Evolutionary conservation across 2,797 vertebrate genomes (phyloP).

Genomic region (Falco columbarius): DNA sequence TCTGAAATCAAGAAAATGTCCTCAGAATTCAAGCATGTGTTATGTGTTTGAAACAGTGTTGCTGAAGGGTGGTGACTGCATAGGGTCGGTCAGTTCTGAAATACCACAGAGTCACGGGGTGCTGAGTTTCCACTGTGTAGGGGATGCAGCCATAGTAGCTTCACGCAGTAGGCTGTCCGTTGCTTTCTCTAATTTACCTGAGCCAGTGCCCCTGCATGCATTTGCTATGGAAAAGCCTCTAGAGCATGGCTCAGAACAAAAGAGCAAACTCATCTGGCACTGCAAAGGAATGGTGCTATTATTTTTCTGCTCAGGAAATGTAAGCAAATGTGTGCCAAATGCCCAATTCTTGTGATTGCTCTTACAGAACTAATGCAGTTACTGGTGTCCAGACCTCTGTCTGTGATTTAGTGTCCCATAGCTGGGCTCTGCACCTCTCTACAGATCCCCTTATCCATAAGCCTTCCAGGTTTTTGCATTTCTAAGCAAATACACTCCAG

Average conservation of each 20-base stretch:
- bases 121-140: background rate
- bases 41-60: background rate
- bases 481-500: conserved; percentile 36
- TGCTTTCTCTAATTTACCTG: background rate
- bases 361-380: background rate
- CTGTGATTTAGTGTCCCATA: background rate
- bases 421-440: background rate
- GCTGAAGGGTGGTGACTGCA: background rate
- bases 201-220: accelerated
- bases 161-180: background rate
- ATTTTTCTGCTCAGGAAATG: background rate
- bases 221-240: background rate
- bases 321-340: background rate
- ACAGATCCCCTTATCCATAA: background rate
- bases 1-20: background rate
- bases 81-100: background rate
- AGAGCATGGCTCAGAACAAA: background rate
- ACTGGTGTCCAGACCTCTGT: background rate
- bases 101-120: accelerated
- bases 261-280: background rate
- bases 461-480: conserved; percentile 1
- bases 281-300: background rate
- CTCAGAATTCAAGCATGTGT: background rate
- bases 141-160: accelerated
- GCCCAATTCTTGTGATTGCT: background rate